Evolutionary conservation across 2,113 vertebrate genomes (phyloP).

Genomic region (Pangasianodon hypophthalmus): DNA sequence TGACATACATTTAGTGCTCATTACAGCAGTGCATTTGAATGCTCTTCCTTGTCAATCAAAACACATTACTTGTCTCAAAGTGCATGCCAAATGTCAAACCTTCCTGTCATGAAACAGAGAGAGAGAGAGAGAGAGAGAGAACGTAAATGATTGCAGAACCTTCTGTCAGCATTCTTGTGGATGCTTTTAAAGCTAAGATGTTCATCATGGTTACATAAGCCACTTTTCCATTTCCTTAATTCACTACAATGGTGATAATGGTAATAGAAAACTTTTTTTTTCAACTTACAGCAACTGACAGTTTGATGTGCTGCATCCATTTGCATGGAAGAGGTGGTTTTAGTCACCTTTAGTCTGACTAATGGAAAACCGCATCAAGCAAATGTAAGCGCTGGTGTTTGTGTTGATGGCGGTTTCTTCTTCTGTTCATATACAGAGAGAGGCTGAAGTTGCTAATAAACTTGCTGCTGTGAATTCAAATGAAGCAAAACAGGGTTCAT

Average conservation of each 20-base stretch:
- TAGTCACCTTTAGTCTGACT: not conserved
- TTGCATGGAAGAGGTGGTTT: conserved; percentile 5
- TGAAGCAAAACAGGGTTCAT: not conserved
- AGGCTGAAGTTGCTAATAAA: not conserved
- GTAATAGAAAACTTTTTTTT: not conserved
- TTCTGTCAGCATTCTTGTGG: conserved; percentile 12
- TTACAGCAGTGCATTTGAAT: not conserved
- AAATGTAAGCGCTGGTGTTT: not conserved
- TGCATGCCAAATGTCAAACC: not conserved
- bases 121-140: not conserved
- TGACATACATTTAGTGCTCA: not conserved
- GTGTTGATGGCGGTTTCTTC: not conserved
- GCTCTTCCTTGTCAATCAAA: not conserved
- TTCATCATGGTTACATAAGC: conserved; percentile 39
- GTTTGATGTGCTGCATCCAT: conserved; percentile 27
- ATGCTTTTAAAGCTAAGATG: conserved; percentile 16
- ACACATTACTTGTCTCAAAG: not conserved
- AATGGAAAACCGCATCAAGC: conserved; percentile 10
- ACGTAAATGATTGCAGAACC: not conserved
- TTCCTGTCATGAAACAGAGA: not conserved
- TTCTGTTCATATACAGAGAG: not conserved
- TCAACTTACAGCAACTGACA: not conserved
- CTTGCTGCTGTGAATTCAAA: not conserved
- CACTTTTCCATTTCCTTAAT: conserved; percentile 20
- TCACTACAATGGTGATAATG: conserved; percentile 16